Evolutionary conservation across 1,140 invertebrate species (phyloP), one percentile per base, ranked within the genome.

Genomic region (Apis laboriosa): DNA sequence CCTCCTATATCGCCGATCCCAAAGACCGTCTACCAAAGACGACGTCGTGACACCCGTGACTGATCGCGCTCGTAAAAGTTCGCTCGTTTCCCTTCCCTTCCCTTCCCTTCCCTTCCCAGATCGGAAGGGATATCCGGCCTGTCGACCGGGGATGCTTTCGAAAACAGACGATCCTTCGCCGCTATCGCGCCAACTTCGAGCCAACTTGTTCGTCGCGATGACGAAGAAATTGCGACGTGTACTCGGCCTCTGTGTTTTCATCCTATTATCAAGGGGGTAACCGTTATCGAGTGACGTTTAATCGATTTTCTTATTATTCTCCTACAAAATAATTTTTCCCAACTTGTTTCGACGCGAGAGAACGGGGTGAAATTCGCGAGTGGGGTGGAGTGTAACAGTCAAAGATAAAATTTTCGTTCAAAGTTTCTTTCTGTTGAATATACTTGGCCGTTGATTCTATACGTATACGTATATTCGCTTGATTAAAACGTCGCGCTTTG

Each of bases 61-160:
- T 84, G 82, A 88, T 84, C 83, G 72, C 72, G 72, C 77, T 84
- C 86, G 82, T 88, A 87, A 88, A 84, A 81, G 64, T 87, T 53
- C 24, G 76, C 56, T 64, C 83, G 77, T 34, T 77, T 76, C 79
- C 49, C 61, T 84, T 66, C 53, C 34, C 21, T 7, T 43, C 56
- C 15, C 15, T 24, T 24, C 24, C 24, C 61, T 84, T 66, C 53
- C 34, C 21, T 7, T 43, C 56, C 15, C 15, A 34, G 53, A 58
- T 74, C 56, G 17, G 53, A 63, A 51, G 55, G 82, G 85, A 87
- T 84, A 87, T 87, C 82, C 85, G 85, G 67, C 17, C 78, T 71
- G 73, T 86, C 64, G 60, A 58, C 64, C 64, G 66, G 49, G 49
- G 28, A 53, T 28, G 60, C 76, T 79, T 49, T 71, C 13, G 28